These are phyloP conservation scores for Macroglossus sobrinus DNA, from an alignment of 2,113 vertebrate genomes.

Conservation along the genomic window DNA sequence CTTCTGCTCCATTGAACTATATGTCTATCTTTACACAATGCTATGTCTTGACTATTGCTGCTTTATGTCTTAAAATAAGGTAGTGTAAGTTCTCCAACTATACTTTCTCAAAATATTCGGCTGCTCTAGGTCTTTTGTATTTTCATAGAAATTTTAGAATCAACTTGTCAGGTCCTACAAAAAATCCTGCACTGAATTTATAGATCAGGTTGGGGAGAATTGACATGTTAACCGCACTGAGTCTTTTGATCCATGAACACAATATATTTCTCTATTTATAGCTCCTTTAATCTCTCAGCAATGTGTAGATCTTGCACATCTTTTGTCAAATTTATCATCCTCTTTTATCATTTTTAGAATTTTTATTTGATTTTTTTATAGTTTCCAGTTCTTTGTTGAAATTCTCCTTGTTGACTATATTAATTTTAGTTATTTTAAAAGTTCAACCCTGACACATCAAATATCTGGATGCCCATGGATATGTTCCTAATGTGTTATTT, in stretches of 20 bases:
- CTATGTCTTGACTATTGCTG: neutral
- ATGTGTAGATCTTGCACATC: neutral
- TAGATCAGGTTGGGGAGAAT: neutral
- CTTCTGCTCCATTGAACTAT: neutral
- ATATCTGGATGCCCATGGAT: neutral
- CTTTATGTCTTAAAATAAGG: conserved; percentile 6
- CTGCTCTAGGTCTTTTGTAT: neutral
- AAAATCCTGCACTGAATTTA: conserved; percentile 23
- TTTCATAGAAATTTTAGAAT: conserved; percentile 38
- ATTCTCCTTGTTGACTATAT: neutral
- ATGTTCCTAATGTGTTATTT: neutral
- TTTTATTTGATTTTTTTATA: conserved; percentile 27
- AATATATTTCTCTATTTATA: conserved; percentile 8
- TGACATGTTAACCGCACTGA: neutral
- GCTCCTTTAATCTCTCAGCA: conserved; percentile 21
- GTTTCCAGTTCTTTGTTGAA: conserved; percentile 22
- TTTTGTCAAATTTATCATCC: conserved; percentile 39
- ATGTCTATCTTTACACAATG: neutral
- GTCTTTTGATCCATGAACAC: neutral
- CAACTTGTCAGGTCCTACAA: neutral
- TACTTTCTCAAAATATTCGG: neutral
- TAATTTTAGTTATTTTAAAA: conserved; percentile 23
- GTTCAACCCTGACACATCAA: neutral
- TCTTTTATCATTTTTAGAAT: conserved; percentile 37
- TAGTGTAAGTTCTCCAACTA: neutral